phyloP scores from a whole-genome alignment of 2,113 vertebrate genomes.

The Galeopterus variegatus region DNA sequence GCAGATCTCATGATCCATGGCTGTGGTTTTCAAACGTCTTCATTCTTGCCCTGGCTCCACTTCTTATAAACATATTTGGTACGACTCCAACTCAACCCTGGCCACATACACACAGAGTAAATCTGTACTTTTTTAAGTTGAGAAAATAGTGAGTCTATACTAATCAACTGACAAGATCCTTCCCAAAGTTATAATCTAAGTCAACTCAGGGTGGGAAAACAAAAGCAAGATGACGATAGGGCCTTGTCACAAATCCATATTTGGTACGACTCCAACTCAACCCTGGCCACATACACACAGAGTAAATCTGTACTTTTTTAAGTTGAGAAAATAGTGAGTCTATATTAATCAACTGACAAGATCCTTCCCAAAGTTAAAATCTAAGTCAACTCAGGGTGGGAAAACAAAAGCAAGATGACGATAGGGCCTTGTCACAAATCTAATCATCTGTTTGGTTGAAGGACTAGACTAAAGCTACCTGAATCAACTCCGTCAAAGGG shows the following conservation, averaged over 20 bases:
- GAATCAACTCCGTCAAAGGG: background rate
- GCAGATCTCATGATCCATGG: background rate
- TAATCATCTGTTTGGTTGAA: background rate
- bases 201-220: background rate
- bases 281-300: background rate
- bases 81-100: background rate
- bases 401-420: background rate
- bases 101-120: background rate
- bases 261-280: background rate
- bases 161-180: background rate
- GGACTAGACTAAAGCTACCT: background rate
- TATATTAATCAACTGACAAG: background rate
- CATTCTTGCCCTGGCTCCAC: background rate
- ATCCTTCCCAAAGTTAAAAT: background rate
- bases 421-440: background rate
- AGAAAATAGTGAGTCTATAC: background rate
- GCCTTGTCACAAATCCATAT: background rate
- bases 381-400: background rate
- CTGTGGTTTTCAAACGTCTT: background rate
- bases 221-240: background rate
- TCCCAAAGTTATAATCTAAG: background rate
- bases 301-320: background rate
- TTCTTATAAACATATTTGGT: background rate
- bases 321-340: background rate
- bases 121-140: background rate